Evolutionary conservation across 2,888 invertebrate species (phyloP).

Genomic region (Chymomyza fuscimana): DNA sequence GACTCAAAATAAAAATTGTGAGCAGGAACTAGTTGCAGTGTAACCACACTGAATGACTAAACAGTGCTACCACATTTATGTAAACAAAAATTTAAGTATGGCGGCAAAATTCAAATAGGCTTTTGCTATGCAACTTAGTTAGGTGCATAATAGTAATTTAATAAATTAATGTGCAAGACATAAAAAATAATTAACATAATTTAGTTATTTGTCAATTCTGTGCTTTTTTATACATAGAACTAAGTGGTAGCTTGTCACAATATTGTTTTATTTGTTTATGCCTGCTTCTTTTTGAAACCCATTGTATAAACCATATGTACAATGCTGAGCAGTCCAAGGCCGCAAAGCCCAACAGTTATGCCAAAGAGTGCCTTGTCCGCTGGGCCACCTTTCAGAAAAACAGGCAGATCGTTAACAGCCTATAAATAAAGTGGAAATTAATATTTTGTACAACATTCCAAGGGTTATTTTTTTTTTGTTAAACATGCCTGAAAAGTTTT

Average conservation of each 20-base stretch:
- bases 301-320: constrained; percentile 73
- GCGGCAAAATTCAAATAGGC: not conserved
- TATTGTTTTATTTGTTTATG: constrained; percentile 78
- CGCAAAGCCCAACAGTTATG: constrained; percentile 76
- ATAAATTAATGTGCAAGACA: not conserved
- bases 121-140: too few species aligned
- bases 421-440: constrained; percentile 38
- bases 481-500: constrained; percentile 76
- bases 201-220: not conserved
- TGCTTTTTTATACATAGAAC: constrained; percentile 20
- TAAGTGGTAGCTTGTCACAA: not conserved
- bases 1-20: not conserved
- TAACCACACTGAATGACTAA: not conserved
- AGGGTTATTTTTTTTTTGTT: not conserved
- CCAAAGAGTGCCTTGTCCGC: constrained; percentile 77
- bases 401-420: constrained; percentile 77
- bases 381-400: constrained; percentile 79
- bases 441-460: not conserved
- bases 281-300: constrained; percentile 77
- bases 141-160: too few species aligned
- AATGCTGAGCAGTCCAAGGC: constrained; percentile 74
- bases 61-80: not conserved
- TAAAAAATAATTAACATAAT: not conserved
- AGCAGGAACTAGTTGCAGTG: not conserved
- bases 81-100: not conserved